phyloP scores from a whole-genome alignment of 2,888 invertebrate genomes.

The Heteromurus nitidus region DNA sequence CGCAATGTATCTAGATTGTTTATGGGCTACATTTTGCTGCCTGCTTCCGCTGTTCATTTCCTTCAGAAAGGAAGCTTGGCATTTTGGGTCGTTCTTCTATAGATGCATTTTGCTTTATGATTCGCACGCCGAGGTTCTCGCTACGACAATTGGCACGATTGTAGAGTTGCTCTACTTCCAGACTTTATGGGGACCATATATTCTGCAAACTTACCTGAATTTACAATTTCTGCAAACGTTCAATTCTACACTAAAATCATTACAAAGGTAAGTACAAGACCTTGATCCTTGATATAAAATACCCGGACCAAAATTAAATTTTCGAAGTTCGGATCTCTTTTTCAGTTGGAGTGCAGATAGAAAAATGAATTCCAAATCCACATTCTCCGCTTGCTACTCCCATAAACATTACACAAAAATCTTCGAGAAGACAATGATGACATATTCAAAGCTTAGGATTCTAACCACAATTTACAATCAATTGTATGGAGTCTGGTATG shows the following conservation, averaged over 20 bases:
- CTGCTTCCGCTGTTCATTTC: too few relatives aligned
- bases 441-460: slow-evolving; percentile 14
- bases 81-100: neutral
- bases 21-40: too few relatives aligned
- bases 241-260: neutral
- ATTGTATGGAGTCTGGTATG: slow-evolving; percentile 8
- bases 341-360: too few relatives aligned
- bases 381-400: neutral
- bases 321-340: too few relatives aligned
- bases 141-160: neutral
- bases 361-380: neutral
- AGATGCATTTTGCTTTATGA: neutral
- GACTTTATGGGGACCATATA: neutral
- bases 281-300: neutral
- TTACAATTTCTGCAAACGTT: neutral
- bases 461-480: slow-evolving; percentile 9
- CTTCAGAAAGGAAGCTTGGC: neutral
- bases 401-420: neutral
- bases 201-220: neutral
- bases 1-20: neutral
- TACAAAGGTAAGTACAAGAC: neutral
- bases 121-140: neutral
- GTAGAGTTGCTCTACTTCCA: neutral
- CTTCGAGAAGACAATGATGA: neutral
- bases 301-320: neutral